Base-by-base conservation (phyloP, 2,797 vertebrate genomes). In the Crocodylus rhombifer region DNA sequence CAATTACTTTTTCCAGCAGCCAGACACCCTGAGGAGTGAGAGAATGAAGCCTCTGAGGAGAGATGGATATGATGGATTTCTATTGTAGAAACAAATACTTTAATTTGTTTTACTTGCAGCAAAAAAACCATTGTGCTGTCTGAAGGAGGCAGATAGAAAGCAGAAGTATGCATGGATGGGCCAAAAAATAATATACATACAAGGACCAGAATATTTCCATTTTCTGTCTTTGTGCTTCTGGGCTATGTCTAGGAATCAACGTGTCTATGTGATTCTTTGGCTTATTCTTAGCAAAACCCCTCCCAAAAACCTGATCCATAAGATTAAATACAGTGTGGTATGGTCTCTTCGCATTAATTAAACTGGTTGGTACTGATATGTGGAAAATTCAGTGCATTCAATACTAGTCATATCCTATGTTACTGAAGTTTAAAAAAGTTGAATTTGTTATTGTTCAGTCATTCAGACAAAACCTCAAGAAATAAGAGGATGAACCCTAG, bases 1-100 rank as follows among this genome's bases (percentile, higher is more conserved):
- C 2, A 1, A 5, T 65, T 78, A 87, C 79, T 75, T n/a, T 90
- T 90, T 91, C 73, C 56, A 87, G 17, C 55, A 86, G 67, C 42
- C 61, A 92, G 93, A 86, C 73, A 80, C 73, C 83, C 92, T 25
- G 84, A 95, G 76, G 88, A 93, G 80, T 55, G 84, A 90, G 76
- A 92, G 88, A 93, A 92, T 56, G 91, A 60, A 91, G 18, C 75
- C 77, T 92, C 69, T 80, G 76, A 90, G 88, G 78, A 80, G 69
- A 94, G 91, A 91, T 69, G 91, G 82, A 28, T 91, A 77, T 64
- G 71, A 90, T 87, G 67, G 91, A 91, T 93, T 93, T 93, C 76
- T 90, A 56, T 75, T 25, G 62, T 76, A 76, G 91, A 90, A 95
- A 91, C 33, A 90, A 92, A 91, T 73, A 61, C 57, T 85, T 94